Conservation (phyloP, 2,113 vertebrate genomes). For the Atractosteus spatula region DNA sequence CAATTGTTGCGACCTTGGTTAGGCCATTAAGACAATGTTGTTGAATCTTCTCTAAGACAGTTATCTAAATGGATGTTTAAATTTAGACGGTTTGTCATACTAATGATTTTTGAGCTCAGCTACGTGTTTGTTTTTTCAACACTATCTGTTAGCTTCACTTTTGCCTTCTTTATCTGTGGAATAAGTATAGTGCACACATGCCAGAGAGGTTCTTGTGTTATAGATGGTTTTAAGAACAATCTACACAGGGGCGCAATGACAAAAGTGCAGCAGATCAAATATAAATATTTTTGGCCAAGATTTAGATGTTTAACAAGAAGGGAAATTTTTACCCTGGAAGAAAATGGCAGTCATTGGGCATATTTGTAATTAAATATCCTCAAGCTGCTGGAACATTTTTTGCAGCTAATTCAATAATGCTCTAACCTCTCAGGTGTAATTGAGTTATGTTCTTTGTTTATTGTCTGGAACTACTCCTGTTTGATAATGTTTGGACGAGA, state of each 20-base stretch:
- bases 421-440: background rate
- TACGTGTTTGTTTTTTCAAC: background rate
- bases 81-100: background rate
- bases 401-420: background rate
- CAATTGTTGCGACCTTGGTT: conserved; percentile 12
- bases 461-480: background rate
- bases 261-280: no score
- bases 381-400: background rate
- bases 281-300: no score
- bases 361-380: background rate
- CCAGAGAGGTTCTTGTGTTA: background rate
- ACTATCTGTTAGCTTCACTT: background rate
- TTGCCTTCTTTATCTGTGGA: background rate
- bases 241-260: no score
- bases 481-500: background rate
- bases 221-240: no score
- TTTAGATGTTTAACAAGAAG: no score
- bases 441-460: background rate
- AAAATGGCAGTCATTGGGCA: background rate
- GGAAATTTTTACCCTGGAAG: background rate
- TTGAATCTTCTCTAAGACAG: conserved; percentile 7
- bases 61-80: conserved; percentile 19
- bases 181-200: background rate
- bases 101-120: conserved; percentile 2
- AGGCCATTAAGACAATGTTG: conserved; percentile 13